Conservation (phyloP, 2,113 vertebrate genomes). For the Psilopogon haemacephalus region DNA sequence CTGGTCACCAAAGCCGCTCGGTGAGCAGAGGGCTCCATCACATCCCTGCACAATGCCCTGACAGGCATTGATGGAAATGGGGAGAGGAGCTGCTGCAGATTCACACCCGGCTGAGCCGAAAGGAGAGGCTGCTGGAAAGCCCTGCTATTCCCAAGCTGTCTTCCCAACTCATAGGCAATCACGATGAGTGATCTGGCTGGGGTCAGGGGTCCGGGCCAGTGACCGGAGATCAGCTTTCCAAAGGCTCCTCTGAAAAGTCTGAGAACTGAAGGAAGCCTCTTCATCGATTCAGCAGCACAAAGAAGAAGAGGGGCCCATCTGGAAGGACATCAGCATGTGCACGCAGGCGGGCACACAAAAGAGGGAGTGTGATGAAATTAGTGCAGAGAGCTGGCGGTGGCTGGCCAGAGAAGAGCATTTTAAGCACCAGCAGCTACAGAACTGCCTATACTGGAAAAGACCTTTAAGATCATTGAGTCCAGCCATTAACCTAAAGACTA, state of each 20-base stretch:
- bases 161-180: conserved; percentile 69
- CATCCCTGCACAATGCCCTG: conserved; percentile 42
- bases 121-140: neutral
- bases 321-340: conserved; percentile 1
- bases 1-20: conserved; percentile 69
- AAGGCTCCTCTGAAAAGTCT: conserved; percentile 63
- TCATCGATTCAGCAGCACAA: conserved; percentile 58
- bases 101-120: conserved; percentile 55
- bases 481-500: too few species aligned
- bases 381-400: neutral
- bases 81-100: conserved; percentile 18
- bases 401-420: neutral
- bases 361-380: conserved; percentile 46
- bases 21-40: conserved; percentile 39
- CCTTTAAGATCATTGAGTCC: too few species aligned
- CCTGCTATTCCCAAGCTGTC: conserved; percentile 70
- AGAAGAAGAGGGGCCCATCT: conserved; percentile 56
- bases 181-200: conserved; percentile 83
- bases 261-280: conserved; percentile 47
- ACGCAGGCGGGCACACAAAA: neutral
- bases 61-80: conserved; percentile 61
- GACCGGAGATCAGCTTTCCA: conserved; percentile 72
- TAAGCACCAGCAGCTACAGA: neutral
- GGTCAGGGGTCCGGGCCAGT: conserved; percentile 78
- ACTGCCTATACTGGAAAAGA: too few species aligned